Conservation (phyloP, 2,113 vertebrate genomes). For the Oostethus manadensis region DNA sequence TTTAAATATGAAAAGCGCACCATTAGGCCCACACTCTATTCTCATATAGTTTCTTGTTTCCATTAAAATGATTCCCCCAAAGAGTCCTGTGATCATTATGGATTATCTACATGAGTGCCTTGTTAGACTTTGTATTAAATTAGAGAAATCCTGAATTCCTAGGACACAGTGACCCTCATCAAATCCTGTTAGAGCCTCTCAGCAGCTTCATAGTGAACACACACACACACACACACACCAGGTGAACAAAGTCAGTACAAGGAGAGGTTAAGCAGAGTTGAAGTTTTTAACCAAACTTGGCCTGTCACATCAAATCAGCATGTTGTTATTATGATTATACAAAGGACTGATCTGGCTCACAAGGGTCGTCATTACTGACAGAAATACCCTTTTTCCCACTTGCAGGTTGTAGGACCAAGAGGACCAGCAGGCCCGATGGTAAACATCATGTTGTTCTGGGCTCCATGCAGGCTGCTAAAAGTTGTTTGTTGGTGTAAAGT, state of each 20-base stretch:
- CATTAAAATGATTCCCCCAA: background rate
- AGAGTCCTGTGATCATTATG: conserved; percentile 7
- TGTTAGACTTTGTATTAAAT: conserved; percentile 20
- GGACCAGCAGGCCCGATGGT: conserved; percentile 90
- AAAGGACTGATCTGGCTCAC: conserved; percentile 1
- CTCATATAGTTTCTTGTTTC: background rate
- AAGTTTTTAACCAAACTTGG: conserved; percentile 32
- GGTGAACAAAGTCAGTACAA: conserved; percentile 38
- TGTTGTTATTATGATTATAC: conserved; percentile 1
- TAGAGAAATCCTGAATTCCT: conserved; percentile 56
- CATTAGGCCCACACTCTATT: background rate
- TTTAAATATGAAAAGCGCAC: background rate
- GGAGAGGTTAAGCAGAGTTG: conserved; percentile 46
- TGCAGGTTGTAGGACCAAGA: conserved; percentile 84
- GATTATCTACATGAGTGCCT: conserved; percentile 14
- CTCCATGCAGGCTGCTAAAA: background rate
- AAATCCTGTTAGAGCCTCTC: conserved; percentile 57
- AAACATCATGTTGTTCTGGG: conserved; percentile 20
- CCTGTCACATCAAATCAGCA: conserved; percentile 46
- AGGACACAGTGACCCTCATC: conserved; percentile 54
- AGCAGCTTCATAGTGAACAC: conserved; percentile 33
- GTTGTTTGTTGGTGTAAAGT: background rate
- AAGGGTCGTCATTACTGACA: conserved; percentile 1
- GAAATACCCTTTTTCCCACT: conserved; percentile 3
- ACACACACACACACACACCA: conserved; percentile 26